phyloP scores from a whole-genome alignment of 2,888 invertebrate species.

The Iselma pallidipennis region DNA sequence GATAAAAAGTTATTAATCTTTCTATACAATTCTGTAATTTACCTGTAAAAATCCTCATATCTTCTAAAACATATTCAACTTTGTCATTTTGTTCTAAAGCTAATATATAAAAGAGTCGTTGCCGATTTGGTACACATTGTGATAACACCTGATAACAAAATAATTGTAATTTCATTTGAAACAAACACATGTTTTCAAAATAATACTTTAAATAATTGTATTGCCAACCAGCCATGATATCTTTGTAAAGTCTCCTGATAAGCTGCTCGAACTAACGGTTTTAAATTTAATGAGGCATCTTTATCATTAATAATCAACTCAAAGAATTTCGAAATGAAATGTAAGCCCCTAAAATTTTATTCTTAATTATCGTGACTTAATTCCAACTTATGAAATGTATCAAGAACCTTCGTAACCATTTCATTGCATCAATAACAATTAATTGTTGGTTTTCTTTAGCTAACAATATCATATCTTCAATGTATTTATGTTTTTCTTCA shows the following conservation, averaged over 20 bases:
- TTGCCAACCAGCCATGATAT: slow-evolving; percentile 77
- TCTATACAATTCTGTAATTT: slow-evolving; percentile 63
- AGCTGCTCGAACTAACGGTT: slow-evolving; percentile 65
- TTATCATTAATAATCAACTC: slow-evolving; percentile 60
- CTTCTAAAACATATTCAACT: slow-evolving; percentile 49
- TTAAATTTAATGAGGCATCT: slow-evolving; percentile 62
- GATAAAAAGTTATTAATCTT: slow-evolving; percentile 65
- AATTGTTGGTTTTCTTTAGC: slow-evolving; percentile 62
- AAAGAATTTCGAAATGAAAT: slow-evolving; percentile 66
- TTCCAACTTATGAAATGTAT: background rate
- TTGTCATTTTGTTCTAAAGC: slow-evolving; percentile 40
- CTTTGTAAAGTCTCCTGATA: slow-evolving; percentile 73
- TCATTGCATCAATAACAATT: slow-evolving; percentile 65
- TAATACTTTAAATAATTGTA: slow-evolving; percentile 72
- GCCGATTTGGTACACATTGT: slow-evolving; percentile 43
- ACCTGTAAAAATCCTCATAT: slow-evolving; percentile 58
- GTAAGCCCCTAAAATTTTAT: slow-evolving; percentile 61
- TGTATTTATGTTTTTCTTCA: slow-evolving; percentile 59
- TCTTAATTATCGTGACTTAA: slow-evolving; percentile 1
- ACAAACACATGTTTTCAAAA: background rate
- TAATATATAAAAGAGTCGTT: slow-evolving; percentile 38
- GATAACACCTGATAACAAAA: slow-evolving; percentile 39
- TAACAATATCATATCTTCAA: slow-evolving; percentile 70
- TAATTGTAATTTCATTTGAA: background rate
- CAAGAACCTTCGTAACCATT: slow-evolving; percentile 74